Evolutionary conservation across 2,888 invertebrate species (phyloP), one percentile per base, ranked within the genome.

Genomic region (Synergus laeviventris): DNA sequence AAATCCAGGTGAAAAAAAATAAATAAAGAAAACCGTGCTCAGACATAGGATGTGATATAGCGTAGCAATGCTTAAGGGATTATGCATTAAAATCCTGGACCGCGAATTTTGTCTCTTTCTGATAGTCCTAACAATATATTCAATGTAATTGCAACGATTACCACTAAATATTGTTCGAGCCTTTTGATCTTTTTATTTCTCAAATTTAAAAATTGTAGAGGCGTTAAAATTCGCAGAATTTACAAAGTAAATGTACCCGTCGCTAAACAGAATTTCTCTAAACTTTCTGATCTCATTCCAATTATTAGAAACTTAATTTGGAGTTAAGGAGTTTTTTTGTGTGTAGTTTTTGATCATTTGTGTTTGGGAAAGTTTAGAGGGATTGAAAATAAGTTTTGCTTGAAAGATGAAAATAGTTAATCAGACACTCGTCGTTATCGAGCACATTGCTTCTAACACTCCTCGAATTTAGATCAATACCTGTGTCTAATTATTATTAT

Each of bases 41-140:
- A 87, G 88, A 88, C 84, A 86, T 88, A 89, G 89, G 87, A 88
- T 89, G 89, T 89, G 89, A 89, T 89, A 89, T 89, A 89, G 87
- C 85, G 83, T 89, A 89, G 87, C 86, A 80, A 83, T 86, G 87
- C 86, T 87, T 89, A 82, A 78, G 82, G 85, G 84, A 87, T 87
- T 87, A 87, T 84, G 82, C 83, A 86, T 84, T 79, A 83, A 85
- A 84, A 87, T 88, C 84, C 86, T 78, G 75, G 85, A 73, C 80
- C 77, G 81, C 83, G 74, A 82, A 82, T 76, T 70, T 77, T 74
- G 75, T 74, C 73, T 79, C 76, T 70, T 24, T 77, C 62, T 59
- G 38, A 70, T 49, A 49, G 42, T n/a, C 31, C 70, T 31, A 31
- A 56, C 1, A 36, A 18, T 49, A 70, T 49, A 54, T 36, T 70